These are phyloP conservation scores for Bergia puertoricense DNA, from an alignment of 92 coral and sea anemone genomes.

Conservation along the genomic window DNA sequence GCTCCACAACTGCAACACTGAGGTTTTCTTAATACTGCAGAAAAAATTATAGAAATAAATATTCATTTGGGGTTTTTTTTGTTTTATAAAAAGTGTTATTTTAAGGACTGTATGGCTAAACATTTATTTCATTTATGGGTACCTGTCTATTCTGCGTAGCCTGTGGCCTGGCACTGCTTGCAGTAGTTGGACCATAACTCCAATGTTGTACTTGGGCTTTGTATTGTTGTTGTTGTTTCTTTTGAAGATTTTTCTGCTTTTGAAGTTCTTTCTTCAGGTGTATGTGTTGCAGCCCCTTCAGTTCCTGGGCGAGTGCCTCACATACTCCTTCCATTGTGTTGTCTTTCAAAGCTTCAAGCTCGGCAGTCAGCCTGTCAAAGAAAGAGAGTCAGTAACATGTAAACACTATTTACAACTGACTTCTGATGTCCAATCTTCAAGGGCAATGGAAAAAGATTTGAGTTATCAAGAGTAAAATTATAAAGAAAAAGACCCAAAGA, in stretches of 20 bases:
- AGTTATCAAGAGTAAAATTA: too few species aligned
- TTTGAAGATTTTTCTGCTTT: conserved; percentile 49
- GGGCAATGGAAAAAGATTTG: too few species aligned
- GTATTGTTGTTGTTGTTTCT: conserved; percentile 37
- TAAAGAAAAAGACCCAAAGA: too few species aligned
- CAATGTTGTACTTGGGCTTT: conserved; percentile 13
- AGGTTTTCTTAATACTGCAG: background rate
- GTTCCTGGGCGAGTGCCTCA: conserved; percentile 70
- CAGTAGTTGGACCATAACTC: conserved; percentile 15
- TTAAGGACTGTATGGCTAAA: too few species aligned
- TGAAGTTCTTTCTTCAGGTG: conserved; percentile 63
- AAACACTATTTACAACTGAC: too few species aligned
- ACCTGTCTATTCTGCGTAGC: conserved; percentile 14
- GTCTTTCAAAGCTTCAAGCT: conserved; percentile 71
- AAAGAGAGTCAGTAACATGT: background rate
- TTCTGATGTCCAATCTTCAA: too few species aligned
- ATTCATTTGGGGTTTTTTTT: too few species aligned
- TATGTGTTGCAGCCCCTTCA: conserved; percentile 67
- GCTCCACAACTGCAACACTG: background rate
- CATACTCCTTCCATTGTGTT: conserved; percentile 77
- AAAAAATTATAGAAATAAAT: too few species aligned
- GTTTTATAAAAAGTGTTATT: background rate
- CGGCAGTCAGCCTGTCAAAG: conserved; percentile 56
- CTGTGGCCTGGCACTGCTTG: conserved; percentile 1
- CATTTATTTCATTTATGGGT: background rate